These are phyloP conservation scores for Germaria angustata DNA, from an alignment of 2,888 invertebrate genomes.

Conservation along the genomic window DNA sequence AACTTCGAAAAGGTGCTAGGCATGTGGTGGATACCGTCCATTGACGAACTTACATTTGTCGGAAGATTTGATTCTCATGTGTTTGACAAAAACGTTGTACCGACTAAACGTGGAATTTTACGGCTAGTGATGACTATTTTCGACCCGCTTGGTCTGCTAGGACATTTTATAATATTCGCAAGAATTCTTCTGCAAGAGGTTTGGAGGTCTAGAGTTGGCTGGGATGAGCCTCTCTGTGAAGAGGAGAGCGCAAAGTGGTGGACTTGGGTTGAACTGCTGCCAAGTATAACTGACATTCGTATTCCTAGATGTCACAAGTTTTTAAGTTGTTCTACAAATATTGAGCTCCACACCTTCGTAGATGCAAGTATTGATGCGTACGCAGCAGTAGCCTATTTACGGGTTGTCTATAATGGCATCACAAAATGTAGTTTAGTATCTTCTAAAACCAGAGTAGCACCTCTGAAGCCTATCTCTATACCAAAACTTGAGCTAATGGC, in stretches of 20 bases:
- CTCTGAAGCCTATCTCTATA: constrained; percentile 52
- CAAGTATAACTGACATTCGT: constrained; percentile 54
- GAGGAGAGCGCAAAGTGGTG: constrained; percentile 40
- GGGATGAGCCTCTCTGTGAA: constrained; percentile 14
- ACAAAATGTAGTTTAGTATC: constrained; percentile 16
- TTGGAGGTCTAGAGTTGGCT: constrained; percentile 58
- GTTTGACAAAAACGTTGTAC: too few relatives aligned
- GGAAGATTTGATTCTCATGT: too few relatives aligned
- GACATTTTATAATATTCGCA: too few relatives aligned
- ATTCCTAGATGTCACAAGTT: constrained; percentile 25
- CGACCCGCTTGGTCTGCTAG: too few relatives aligned
- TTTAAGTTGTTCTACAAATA: too few relatives aligned
- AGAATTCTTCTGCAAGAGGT: constrained; percentile 13
- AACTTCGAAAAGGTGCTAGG: too few relatives aligned
- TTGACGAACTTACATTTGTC: too few relatives aligned
- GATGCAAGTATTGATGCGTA: constrained; percentile 60
- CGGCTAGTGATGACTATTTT: too few relatives aligned
- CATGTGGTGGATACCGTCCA: too few relatives aligned
- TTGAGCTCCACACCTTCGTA: too few relatives aligned
- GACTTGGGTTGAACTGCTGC: constrained; percentile 17
- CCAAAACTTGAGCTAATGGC: constrained; percentile 61
- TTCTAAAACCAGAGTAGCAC: constrained; percentile 52
- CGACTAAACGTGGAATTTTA: too few relatives aligned
- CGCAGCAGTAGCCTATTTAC: constrained; percentile 49
- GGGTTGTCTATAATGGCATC: not conserved